These are phyloP conservation scores for Dione juno DNA, from an alignment of 2,888 invertebrate genomes.

Conservation along the genomic window DNA sequence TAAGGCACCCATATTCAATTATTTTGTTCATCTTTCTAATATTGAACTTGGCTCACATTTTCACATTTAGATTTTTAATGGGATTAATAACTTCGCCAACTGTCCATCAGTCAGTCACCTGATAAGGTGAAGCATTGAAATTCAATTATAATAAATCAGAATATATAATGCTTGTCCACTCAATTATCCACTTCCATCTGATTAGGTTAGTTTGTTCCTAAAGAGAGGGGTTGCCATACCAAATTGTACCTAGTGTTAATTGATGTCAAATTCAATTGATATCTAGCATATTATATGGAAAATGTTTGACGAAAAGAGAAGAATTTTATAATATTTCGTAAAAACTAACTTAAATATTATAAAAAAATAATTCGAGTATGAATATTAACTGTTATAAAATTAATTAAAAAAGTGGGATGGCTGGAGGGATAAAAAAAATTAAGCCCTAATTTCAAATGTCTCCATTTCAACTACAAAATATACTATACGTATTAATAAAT, in stretches of 20 bases:
- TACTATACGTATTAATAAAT: too few relatives aligned
- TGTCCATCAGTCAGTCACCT: too few relatives aligned
- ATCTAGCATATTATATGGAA: neutral
- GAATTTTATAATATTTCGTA: too few relatives aligned
- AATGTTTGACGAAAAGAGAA: too few relatives aligned
- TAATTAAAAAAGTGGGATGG: too few relatives aligned
- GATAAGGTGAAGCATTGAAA: neutral
- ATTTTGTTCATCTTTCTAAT: neutral
- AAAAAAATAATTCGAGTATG: too few relatives aligned
- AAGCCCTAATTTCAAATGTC: too few relatives aligned
- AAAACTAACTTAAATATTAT: too few relatives aligned
- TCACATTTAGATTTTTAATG: neutral
- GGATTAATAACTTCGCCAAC: neutral
- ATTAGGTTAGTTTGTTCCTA: constrained; percentile 8
- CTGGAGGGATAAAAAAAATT: too few relatives aligned
- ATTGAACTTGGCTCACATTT: neutral
- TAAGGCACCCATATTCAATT: too few relatives aligned
- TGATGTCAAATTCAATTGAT: constrained; percentile 4
- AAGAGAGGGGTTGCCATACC: neutral
- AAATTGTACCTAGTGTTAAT: neutral
- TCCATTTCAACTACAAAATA: too few relatives aligned
- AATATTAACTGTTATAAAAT: too few relatives aligned
- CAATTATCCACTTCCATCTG: neutral
- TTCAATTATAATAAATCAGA: constrained; percentile 16
- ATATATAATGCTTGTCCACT: constrained; percentile 9